Conservation (phyloP, 2,797 vertebrate genomes). For the Phoxinus dragarum region DNA sequence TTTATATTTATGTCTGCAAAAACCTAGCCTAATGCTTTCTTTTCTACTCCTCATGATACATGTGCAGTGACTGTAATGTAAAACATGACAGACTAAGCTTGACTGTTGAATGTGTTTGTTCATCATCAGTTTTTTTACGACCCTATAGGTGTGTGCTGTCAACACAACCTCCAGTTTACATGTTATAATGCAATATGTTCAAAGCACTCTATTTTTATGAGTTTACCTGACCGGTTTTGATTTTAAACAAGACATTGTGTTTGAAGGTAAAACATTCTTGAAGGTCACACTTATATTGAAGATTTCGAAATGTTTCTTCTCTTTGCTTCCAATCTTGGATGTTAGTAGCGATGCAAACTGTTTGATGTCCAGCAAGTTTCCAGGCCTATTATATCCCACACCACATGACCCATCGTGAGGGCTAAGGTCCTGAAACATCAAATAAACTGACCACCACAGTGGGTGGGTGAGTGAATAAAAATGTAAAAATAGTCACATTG, state of each 20-base stretch:
- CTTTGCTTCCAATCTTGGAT: conserved; percentile 37
- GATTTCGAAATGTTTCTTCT: not conserved
- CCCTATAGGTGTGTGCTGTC: too few relatives aligned
- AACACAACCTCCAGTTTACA: not conserved
- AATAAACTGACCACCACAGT: conserved; percentile 26
- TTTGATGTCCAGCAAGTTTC: conserved; percentile 64
- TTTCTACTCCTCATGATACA: not conserved
- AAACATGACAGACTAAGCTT: not conserved
- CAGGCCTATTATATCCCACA: conserved; percentile 57
- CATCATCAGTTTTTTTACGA: not conserved
- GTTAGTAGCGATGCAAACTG: conserved; percentile 61
- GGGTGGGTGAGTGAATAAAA: not conserved
- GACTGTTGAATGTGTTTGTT: not conserved
- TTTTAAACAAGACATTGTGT: not conserved
- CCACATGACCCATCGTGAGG: conserved; percentile 45
- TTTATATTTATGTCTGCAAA: not conserved
- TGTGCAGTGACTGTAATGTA: not conserved
- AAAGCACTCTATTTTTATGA: not conserved
- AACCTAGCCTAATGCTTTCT: not conserved
- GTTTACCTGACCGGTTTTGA: not conserved
- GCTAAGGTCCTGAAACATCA: conserved; percentile 34
- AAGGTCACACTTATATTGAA: not conserved
- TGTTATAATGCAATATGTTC: not conserved
- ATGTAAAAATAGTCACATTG: conserved; percentile 14
- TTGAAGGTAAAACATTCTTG: not conserved